Conservation (phyloP, 2,797 vertebrate genomes). For the Microchirus variegatus region DNA sequence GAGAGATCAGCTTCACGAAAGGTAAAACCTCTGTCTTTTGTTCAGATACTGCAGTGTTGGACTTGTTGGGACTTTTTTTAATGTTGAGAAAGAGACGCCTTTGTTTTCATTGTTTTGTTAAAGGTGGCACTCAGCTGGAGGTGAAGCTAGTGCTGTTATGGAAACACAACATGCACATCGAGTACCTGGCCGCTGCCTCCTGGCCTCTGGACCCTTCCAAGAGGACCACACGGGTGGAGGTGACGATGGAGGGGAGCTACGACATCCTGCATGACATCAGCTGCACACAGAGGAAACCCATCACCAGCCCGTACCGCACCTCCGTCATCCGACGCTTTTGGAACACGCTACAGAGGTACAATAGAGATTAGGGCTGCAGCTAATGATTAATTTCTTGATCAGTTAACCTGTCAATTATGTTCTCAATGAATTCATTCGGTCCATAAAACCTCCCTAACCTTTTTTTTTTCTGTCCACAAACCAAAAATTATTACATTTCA, state of each 20-base stretch:
- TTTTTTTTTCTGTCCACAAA: too few species aligned
- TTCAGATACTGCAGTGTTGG: neutral
- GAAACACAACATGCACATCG: constrained; percentile 99
- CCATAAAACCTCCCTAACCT: too few species aligned
- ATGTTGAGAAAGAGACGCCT: neutral
- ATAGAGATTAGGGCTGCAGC: too few species aligned
- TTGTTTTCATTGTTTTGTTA: neutral
- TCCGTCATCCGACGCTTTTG: constrained; percentile 97
- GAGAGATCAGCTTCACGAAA: constrained; percentile 94
- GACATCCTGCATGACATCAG: constrained; percentile 98
- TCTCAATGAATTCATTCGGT: too few species aligned
- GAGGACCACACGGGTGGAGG: constrained; percentile 92
- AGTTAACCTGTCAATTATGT: too few species aligned
- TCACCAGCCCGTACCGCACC: constrained; percentile 95
- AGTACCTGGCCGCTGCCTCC: constrained; percentile 90
- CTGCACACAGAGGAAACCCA: constrained; percentile 96
- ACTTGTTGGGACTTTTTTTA: neutral
- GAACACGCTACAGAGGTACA: constrained; percentile 97
- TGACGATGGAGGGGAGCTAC: constrained; percentile 98
- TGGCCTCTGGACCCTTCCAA: constrained; percentile 92
- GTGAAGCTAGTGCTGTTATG: constrained; percentile 95
- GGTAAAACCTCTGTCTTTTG: constrained; percentile 70
- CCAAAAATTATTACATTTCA: too few species aligned
- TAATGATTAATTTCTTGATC: too few species aligned
- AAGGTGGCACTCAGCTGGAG: constrained; percentile 93